phyloP scores from a whole-genome alignment of 2,888 invertebrate species.

The Caenorhabditis wallacei region DNA sequence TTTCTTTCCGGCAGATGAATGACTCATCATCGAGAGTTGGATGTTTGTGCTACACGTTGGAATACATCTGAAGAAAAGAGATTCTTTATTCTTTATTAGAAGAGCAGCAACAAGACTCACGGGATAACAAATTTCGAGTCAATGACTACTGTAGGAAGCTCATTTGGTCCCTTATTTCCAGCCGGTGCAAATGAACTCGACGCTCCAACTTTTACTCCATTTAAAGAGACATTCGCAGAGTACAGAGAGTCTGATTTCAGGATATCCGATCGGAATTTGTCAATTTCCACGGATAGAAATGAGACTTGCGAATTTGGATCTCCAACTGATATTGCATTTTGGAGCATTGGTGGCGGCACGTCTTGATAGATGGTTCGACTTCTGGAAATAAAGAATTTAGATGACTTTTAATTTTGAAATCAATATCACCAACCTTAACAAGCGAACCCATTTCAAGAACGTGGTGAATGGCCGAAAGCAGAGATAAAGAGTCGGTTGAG shows the following conservation, averaged over 20 bases:
- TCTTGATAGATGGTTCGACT: constrained; percentile 60
- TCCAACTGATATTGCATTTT: constrained; percentile 29
- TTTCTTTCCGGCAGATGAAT: constrained; percentile 42
- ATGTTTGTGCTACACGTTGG: constrained; percentile 52
- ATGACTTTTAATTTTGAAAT: no score
- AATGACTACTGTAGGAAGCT: constrained; percentile 61
- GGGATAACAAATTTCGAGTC: constrained; percentile 68
- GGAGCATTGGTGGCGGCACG: constrained; percentile 44
- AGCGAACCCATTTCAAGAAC: constrained; percentile 61
- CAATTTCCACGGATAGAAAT: constrained; percentile 57
- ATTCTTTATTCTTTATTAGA: not conserved
- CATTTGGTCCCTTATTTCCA: constrained; percentile 47
- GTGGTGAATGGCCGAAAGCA: constrained; percentile 59
- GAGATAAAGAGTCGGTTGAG: constrained; percentile 48
- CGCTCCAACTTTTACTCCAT: constrained; percentile 64
- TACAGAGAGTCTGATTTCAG: constrained; percentile 64
- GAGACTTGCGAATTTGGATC: constrained; percentile 58
- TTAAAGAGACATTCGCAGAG: constrained; percentile 57
- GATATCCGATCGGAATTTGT: constrained; percentile 64
- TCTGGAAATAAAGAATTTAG: constrained; percentile 15
- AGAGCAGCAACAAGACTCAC: constrained; percentile 43
- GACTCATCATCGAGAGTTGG: constrained; percentile 47
- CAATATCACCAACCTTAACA: constrained; percentile 45
- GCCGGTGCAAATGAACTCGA: constrained; percentile 55
- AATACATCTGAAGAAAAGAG: constrained; percentile 47